These are phyloP conservation scores for Oscheius sp. DNA, from an alignment of 2,888 invertebrate genomes.

Conservation along the genomic window DNA sequence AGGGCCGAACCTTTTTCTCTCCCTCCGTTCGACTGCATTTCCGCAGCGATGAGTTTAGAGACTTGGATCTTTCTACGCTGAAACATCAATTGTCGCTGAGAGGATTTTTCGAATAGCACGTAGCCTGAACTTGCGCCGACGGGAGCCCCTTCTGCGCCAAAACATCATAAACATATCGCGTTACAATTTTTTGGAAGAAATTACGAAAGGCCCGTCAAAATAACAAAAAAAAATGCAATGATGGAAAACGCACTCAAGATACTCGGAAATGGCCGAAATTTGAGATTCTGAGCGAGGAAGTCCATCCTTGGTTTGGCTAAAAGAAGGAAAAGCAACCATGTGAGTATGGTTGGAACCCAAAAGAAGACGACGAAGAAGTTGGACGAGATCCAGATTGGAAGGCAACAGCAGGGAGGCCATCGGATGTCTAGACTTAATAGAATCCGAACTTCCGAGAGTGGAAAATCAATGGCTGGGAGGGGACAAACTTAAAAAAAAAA, in stretches of 20 bases:
- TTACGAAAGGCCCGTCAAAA: background rate
- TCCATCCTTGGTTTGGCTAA: background rate
- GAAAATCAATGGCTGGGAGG: conserved; percentile 11
- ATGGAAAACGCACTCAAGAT: conserved; percentile 9
- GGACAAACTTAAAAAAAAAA: conserved; percentile 1
- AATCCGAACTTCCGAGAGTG: conserved; percentile 4
- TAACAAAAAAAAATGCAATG: background rate
- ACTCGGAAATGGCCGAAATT: conserved; percentile 16
- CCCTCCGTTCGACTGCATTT: conserved; percentile 18
- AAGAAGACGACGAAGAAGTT: conserved; percentile 11
- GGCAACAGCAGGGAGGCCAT: conserved; percentile 9
- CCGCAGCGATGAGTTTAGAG: conserved; percentile 22
- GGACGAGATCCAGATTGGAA: conserved; percentile 11
- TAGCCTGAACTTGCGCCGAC: conserved; percentile 2
- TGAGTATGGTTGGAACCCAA: background rate
- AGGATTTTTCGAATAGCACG: background rate
- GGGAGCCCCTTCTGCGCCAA: background rate
- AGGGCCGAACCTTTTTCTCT: conserved; percentile 27
- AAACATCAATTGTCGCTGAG: conserved; percentile 16
- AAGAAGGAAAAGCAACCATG: conserved; percentile 12
- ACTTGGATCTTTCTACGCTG: conserved; percentile 32
- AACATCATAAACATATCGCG: conserved; percentile 7
- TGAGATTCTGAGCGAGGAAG: conserved; percentile 12
- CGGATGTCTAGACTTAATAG: background rate
- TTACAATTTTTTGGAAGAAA: background rate